These are phyloP conservation scores for Tympanoctomys barrerae DNA, from an alignment of 2,797 vertebrate genomes.

Conservation along the genomic window DNA sequence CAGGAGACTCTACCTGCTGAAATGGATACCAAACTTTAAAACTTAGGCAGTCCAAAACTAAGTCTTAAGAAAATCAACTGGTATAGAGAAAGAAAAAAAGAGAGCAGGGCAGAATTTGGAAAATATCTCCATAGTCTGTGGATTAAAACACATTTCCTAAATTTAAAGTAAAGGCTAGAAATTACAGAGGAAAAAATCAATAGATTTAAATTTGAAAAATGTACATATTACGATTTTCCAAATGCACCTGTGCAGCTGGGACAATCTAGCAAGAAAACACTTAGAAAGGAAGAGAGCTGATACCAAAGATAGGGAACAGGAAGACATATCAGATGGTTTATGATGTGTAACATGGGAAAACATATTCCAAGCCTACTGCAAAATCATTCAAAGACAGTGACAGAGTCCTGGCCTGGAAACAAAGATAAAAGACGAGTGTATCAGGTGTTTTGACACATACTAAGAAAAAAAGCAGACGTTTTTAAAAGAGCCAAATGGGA, in stretches of 20 bases:
- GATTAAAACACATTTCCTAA: constrained; percentile 9
- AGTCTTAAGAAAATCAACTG: neutral
- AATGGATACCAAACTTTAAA: neutral
- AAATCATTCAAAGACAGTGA: constrained; percentile 31
- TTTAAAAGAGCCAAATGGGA: neutral
- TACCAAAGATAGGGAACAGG: neutral
- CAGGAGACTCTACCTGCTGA: neutral
- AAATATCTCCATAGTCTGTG: constrained; percentile 15
- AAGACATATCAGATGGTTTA: neutral
- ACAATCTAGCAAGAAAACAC: constrained; percentile 1
- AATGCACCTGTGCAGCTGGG: neutral
- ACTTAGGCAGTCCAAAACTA: neutral
- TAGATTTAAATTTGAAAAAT: constrained; percentile 39
- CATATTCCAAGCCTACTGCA: neutral
- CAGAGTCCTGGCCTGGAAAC: neutral
- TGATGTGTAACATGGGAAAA: neutral
- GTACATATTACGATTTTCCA: neutral
- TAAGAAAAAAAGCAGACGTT: neutral
- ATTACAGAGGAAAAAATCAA: constrained; percentile 52
- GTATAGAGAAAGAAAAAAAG: neutral
- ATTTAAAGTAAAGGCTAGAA: constrained; percentile 38
- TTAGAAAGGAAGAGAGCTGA: neutral
- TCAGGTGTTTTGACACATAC: neutral
- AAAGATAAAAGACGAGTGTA: constrained; percentile 5
- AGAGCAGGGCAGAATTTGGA: neutral